Evolutionary conservation across 2,797 vertebrate genomes (phyloP).

Genomic region (Lepus oiostolus): DNA sequence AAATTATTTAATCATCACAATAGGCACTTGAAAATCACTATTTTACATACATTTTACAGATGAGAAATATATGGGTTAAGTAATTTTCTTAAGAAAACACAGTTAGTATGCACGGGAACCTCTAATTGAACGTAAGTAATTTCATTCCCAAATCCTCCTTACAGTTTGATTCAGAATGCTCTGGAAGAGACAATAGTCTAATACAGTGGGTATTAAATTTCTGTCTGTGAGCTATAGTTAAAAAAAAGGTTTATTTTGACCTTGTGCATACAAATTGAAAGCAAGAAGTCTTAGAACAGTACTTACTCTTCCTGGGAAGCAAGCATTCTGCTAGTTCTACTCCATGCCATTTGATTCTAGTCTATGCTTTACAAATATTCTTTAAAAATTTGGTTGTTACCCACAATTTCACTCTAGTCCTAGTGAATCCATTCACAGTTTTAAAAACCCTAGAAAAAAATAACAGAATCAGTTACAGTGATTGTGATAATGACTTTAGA

Average conservation of each 20-base stretch:
- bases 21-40: background rate
- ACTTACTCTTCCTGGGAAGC: background rate
- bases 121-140: background rate
- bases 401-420: slow-evolving; percentile 4
- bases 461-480: background rate
- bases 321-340: background rate
- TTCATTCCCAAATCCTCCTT: background rate
- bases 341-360: background rate
- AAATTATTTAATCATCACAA: slow-evolving; percentile 11
- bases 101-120: background rate
- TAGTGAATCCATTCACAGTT: background rate
- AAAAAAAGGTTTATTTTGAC: background rate
- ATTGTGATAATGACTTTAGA: background rate
- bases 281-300: background rate
- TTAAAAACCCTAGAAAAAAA: background rate
- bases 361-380: background rate
- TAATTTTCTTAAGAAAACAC: slow-evolving; percentile 32
- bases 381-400: background rate
- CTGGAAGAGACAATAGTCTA: background rate
- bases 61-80: background rate
- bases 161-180: background rate
- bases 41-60: slow-evolving; percentile 43
- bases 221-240: background rate
- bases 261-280: background rate
- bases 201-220: background rate